Base-by-base conservation (phyloP, 2,113 vertebrate genomes). In the Cygnus buccinator region DNA sequence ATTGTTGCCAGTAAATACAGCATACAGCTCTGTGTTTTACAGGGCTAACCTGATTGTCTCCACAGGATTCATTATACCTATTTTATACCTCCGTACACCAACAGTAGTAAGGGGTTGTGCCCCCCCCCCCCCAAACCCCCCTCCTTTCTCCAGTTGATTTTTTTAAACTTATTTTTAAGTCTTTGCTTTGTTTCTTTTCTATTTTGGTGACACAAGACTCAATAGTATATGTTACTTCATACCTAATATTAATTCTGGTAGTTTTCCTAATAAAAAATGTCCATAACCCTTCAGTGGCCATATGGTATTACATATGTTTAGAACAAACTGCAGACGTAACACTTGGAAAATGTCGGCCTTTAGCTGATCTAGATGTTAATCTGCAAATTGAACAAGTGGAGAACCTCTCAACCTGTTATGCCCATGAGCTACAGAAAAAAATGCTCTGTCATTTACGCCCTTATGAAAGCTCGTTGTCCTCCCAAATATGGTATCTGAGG, bases 261-360 rank as follows among this genome's bases (percentile, higher is more conserved):
- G 20, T 54, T 48, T 82, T 76, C n/a, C 46, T 73, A 81, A 66
- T 65, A 62, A 83, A 70, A 63, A 89, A 82, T 71, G 28, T 54
- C 31, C 31, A 78, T 78, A 93, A 76, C n/a, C 19, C 3, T 76
- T 92, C 4, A 1, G 67, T 88, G 89, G 68, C 88, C 82, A 84
- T 93, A 89, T 83, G 79, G 87, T 37, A 94, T 95, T 91, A 58
- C 72, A 93, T 86, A 94, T 71, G 75, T 79, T 96, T 71, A 90
- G 26, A 33, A 72, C 17, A 1, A 66, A 86, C 46, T 93, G 35
- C 50, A 75, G 93, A 84, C 78, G 62, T 75, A 89, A 70, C 50
- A 58, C 59, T 83, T 25, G 8, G 31, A 90, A 95, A 76, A 50
- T 31, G 11, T 35, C 4, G 0, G 92, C 48, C 77, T 92, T 93